Evolutionary conservation across 2,797 vertebrate genomes (phyloP).

Genomic region (Percopsis omiscomaycus): DNA sequence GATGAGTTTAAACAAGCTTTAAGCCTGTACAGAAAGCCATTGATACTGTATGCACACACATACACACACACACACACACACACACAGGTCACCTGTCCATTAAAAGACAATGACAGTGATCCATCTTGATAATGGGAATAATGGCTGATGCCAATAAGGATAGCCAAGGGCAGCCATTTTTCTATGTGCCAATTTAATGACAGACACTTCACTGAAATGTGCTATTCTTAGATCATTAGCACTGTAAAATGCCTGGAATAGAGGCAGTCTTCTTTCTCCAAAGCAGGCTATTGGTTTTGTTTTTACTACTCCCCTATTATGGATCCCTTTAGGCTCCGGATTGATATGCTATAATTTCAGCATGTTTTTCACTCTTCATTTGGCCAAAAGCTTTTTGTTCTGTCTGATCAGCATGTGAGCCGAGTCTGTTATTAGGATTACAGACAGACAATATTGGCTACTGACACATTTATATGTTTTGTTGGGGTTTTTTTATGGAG

Average conservation of each 20-base stretch:
- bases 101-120: conserved; percentile 56
- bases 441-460: conserved; percentile 28
- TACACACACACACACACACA: conserved; percentile 16
- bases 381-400: conserved; percentile 30
- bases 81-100: conserved; percentile 56
- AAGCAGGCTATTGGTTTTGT: conserved; percentile 51
- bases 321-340: conserved; percentile 42
- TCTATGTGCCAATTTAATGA: conserved; percentile 33
- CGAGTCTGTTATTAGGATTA: neutral
- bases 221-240: conserved; percentile 43
- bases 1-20: conserved; percentile 26
- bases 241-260: conserved; percentile 42
- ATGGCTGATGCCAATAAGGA: conserved; percentile 38
- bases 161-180: conserved; percentile 35
- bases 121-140: conserved; percentile 52
- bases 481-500: neutral
- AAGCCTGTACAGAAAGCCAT: conserved; percentile 7
- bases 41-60: neutral
- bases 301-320: conserved; percentile 49
- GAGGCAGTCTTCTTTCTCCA: conserved; percentile 36
- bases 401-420: conserved; percentile 15
- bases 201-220: conserved; percentile 40
- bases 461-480: conserved; percentile 15
- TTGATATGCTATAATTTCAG: conserved; percentile 48
- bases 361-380: conserved; percentile 45